Evolutionary conservation across 2,113 vertebrate species (phyloP).

Genomic region (Agelaius tricolor): DNA sequence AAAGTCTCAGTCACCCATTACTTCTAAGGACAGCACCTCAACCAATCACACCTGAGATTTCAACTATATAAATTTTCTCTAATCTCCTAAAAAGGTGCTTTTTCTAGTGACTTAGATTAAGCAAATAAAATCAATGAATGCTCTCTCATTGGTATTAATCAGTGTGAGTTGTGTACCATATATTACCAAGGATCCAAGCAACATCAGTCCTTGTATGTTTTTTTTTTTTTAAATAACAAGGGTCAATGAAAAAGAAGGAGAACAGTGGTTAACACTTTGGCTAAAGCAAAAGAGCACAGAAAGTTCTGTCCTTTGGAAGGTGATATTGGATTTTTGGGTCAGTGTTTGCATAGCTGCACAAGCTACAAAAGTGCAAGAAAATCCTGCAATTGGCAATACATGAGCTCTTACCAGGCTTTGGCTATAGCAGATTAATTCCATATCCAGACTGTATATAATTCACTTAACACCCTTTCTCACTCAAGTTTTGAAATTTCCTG

Average conservation of each 20-base stretch:
- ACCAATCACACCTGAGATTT: neutral
- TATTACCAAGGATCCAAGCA: neutral
- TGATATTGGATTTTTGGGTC: neutral
- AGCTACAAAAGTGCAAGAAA: neutral
- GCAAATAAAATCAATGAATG: neutral
- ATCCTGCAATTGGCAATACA: neutral
- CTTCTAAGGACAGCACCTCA: neutral
- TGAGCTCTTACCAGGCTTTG: neutral
- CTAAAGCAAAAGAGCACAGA: neutral
- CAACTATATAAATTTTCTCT: neutral
- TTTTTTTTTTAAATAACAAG: neutral
- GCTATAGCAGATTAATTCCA: slow-evolving; percentile 23
- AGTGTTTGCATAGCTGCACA: slow-evolving; percentile 6
- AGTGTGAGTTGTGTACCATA: neutral
- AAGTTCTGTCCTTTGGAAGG: neutral
- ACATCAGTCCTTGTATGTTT: neutral
- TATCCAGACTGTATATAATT: slow-evolving; percentile 22
- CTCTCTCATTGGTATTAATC: neutral
- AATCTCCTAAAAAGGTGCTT: neutral
- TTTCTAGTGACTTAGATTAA: neutral
- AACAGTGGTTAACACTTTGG: neutral
- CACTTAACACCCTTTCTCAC: slow-evolving; percentile 21
- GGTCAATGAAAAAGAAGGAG: neutral
- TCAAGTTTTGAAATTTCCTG: slow-evolving; percentile 33
- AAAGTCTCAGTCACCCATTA: neutral